These are phyloP conservation scores for Aphidius ervi DNA, from an alignment of 1,140 invertebrate genomes.

Conservation along the genomic window DNA sequence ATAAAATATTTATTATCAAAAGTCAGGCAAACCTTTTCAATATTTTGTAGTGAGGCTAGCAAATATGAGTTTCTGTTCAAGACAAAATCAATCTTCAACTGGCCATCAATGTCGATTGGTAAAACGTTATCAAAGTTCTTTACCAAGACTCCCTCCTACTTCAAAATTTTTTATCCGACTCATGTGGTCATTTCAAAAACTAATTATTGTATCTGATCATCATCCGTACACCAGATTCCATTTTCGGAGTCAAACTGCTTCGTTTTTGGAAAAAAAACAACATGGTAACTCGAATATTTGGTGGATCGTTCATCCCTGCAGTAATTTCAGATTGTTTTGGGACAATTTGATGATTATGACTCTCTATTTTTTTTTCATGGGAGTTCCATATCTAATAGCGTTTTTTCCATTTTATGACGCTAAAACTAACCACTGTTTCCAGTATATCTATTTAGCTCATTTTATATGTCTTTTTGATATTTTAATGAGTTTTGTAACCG, in stretches of 20 bases:
- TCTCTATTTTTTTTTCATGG: constrained; percentile 34
- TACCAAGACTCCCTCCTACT: constrained; percentile 38
- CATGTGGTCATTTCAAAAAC: constrained; percentile 36
- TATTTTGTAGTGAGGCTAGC: too few relatives aligned
- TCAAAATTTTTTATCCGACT: constrained; percentile 26
- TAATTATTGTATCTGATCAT: constrained; percentile 29
- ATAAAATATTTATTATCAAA: too few relatives aligned
- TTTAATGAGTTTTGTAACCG: constrained; percentile 39
- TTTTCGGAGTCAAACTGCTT: constrained; percentile 35
- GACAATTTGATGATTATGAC: constrained; percentile 36
- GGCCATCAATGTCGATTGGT: constrained; percentile 29
- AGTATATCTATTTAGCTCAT: constrained; percentile 26
- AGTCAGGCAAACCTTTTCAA: too few relatives aligned
- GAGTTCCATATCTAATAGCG: constrained; percentile 30
- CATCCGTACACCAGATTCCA: constrained; percentile 34
- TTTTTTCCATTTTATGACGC: constrained; percentile 33
- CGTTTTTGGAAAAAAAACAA: constrained; percentile 36
- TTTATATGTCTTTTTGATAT: constrained; percentile 35
- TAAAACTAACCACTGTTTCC: constrained; percentile 13
- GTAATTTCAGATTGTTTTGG: constrained; percentile 36
- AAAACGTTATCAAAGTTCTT: constrained; percentile 32
- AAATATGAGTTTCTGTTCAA: too few relatives aligned
- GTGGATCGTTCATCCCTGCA: constrained; percentile 44
- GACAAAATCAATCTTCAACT: too few relatives aligned
- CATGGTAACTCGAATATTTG: constrained; percentile 34